A percentile compares a stretch with the other conserved stretches of the same genome.
These are phyloP conservation scores for Luperina testacea DNA, from an alignment of 2,888 invertebrate species.

Conservation along the genomic window DNA sequence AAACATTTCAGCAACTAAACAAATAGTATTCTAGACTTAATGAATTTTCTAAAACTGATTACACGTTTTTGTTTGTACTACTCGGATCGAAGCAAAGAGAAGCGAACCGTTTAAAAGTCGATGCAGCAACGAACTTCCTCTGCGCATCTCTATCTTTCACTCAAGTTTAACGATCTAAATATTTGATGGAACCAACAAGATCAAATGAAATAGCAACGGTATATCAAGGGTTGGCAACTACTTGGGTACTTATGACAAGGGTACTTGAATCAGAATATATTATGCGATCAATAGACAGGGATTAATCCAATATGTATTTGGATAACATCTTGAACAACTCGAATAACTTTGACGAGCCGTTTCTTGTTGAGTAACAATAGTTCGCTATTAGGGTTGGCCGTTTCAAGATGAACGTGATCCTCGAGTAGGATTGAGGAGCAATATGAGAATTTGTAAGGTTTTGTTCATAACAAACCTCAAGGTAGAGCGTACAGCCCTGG, in stretches of 20 bases:
- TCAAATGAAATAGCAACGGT: slow-evolving; percentile 84
- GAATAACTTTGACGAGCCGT: slow-evolving; percentile 63
- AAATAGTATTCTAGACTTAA: slow-evolving; percentile 49
- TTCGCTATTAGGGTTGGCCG: slow-evolving; percentile 50
- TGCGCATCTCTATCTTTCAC: slow-evolving; percentile 79
- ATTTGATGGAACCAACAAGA: slow-evolving; percentile 88
- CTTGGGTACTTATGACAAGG: slow-evolving; percentile 86
- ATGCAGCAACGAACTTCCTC: slow-evolving; percentile 76
- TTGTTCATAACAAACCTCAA: slow-evolving; percentile 8
- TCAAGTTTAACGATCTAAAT: slow-evolving; percentile 87
- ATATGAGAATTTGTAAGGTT: slow-evolving; percentile 48
- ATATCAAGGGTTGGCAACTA: slow-evolving; percentile 74
- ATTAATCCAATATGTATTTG: slow-evolving; percentile 70
- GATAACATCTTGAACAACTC: slow-evolving; percentile 70
- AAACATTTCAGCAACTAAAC: slow-evolving; percentile 29
- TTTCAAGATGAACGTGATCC: slow-evolving; percentile 53
- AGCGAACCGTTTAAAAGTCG: slow-evolving; percentile 67
- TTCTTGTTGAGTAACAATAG: slow-evolving; percentile 59
- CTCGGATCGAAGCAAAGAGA: slow-evolving; percentile 48
- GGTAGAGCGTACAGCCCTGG: slow-evolving; percentile 3
- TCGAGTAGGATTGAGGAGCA: slow-evolving; percentile 27
- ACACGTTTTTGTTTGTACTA: slow-evolving; percentile 60
- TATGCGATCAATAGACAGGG: slow-evolving; percentile 82
- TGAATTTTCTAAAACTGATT: slow-evolving; percentile 62
- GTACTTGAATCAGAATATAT: slow-evolving; percentile 86